These are phyloP conservation scores for Darwinula stevensoni DNA, from an alignment of 2,888 invertebrate genomes.

Conservation along the genomic window DNA sequence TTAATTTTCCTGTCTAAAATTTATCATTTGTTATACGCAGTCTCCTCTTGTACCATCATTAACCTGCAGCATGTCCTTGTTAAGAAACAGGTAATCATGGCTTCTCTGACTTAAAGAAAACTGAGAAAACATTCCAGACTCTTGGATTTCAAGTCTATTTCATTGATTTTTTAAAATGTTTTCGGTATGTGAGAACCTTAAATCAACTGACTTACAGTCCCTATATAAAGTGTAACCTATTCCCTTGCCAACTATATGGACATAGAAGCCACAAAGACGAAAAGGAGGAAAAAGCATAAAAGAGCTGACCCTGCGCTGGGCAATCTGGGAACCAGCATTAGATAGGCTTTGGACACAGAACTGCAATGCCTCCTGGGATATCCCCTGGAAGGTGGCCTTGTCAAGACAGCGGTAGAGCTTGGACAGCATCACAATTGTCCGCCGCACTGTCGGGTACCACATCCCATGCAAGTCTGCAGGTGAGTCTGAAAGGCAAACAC, in stretches of 20 bases:
- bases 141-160: too few species aligned
- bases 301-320: conserved; percentile 27
- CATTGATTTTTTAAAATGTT: too few species aligned
- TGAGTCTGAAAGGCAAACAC: conserved; percentile 25
- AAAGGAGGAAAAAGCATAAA: conserved; percentile 4
- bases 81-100: too few species aligned
- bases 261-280: conserved; percentile 11
- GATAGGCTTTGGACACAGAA: conserved; percentile 72
- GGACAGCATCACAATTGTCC: conserved; percentile 78
- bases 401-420: conserved; percentile 76
- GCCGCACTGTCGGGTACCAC: conserved; percentile 96
- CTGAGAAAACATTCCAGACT: too few species aligned
- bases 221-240: conserved; percentile 1
- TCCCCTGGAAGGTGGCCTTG: conserved; percentile 74
- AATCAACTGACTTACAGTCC: too few species aligned
- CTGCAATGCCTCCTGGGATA: conserved; percentile 81
- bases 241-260: too few species aligned
- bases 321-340: conserved; percentile 45
- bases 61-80: too few species aligned
- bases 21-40: too few species aligned
- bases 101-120: too few species aligned
- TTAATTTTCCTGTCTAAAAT: too few species aligned
- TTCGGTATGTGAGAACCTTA: too few species aligned
- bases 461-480: conserved; percentile 93
- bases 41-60: too few species aligned